Evolutionary conservation across 2,113 vertebrate species (phyloP).

Genomic region (Sebastes fasciatus): DNA sequence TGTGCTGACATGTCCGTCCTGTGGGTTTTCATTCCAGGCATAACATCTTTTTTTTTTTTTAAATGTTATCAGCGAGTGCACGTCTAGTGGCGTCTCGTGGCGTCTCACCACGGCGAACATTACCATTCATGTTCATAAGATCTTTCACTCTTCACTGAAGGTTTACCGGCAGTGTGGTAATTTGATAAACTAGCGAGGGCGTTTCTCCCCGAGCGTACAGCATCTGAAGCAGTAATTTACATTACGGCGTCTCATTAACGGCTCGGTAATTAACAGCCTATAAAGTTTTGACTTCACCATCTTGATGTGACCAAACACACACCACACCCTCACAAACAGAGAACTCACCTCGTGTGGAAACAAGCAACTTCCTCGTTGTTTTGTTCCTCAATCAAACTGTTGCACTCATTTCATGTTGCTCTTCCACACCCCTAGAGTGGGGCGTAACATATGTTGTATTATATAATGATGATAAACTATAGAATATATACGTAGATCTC

Average conservation of each 20-base stretch:
- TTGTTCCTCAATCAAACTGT: not conserved
- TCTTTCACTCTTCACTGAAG: constrained; percentile 17
- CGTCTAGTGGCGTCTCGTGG: not conserved
- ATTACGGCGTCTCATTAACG: constrained; percentile 15
- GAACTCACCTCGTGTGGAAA: not conserved
- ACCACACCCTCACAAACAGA: not conserved
- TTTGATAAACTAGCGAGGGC: constrained; percentile 9
- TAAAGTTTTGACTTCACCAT: constrained; percentile 9
- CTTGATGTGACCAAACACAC: not conserved
- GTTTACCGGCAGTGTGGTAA: constrained; percentile 23
- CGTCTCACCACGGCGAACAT: not conserved
- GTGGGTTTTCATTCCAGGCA: too few relatives aligned
- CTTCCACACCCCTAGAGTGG: too few relatives aligned
- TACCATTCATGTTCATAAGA: constrained; percentile 23
- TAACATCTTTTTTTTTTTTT: too few relatives aligned
- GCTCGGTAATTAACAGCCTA: constrained; percentile 35
- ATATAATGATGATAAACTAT: not conserved
- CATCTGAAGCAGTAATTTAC: constrained; percentile 14
- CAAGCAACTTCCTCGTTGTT: not conserved
- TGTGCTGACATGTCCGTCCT: too few relatives aligned
- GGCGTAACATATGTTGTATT: not conserved
- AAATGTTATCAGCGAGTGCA: not conserved
- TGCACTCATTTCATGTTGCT: not conserved
- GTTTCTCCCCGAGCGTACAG: constrained; percentile 20
- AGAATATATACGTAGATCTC: too few relatives aligned